Conservation (phyloP, 2,797 vertebrate species). For the Pipistrellus pipistrellus region DNA sequence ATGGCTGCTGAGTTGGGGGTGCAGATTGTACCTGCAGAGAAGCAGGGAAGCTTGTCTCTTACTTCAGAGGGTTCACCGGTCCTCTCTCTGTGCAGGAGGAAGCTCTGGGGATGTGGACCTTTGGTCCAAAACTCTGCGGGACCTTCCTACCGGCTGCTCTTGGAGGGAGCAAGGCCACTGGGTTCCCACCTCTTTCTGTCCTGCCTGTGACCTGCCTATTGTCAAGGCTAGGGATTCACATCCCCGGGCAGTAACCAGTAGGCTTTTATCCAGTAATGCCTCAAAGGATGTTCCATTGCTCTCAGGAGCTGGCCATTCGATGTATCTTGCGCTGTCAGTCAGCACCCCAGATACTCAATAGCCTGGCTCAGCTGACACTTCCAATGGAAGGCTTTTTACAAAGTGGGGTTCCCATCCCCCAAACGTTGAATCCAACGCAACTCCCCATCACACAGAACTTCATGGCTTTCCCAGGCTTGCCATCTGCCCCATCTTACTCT, state of each 20-base stretch:
- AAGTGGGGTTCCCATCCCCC: not conserved
- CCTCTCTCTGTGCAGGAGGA: constrained; percentile 22
- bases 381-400: constrained; percentile 33
- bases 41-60: not conserved
- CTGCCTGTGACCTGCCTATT: not conserved
- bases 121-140: not conserved
- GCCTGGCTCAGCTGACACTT: constrained; percentile 25
- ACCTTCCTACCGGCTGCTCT: constrained; percentile 46
- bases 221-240: not conserved
- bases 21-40: not conserved
- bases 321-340: constrained; percentile 31
- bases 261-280: constrained; percentile 6
- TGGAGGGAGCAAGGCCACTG: constrained; percentile 16
- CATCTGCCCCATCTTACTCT: not conserved
- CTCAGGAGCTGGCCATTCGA: not conserved
- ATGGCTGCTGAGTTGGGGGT: not conserved
- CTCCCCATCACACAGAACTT: not conserved
- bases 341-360: not conserved
- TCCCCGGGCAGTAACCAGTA: not conserved
- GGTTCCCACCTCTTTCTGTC: not conserved
- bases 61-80: not conserved
- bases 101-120: not conserved
- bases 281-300: not conserved
- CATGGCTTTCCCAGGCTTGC: constrained; percentile 11
- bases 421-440: not conserved